Conservation (phyloP, 2,888 invertebrate genomes). For the Iphiclides podalirius region DNA sequence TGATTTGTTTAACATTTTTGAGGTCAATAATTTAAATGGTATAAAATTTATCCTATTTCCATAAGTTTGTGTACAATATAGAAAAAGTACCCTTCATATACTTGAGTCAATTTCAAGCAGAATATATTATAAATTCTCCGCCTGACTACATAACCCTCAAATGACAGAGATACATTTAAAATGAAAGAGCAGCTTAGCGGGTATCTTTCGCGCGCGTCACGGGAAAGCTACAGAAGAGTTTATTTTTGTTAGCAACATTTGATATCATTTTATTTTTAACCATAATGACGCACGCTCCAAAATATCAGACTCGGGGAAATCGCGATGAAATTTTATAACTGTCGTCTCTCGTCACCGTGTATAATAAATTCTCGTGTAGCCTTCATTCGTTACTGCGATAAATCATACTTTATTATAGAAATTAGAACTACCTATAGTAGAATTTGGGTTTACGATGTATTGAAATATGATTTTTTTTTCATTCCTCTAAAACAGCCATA, state of each 20-base stretch:
- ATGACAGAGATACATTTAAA: slow-evolving; percentile 29
- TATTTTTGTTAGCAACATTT: slow-evolving; percentile 49
- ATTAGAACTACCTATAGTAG: slow-evolving; percentile 17
- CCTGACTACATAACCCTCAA: too few relatives aligned
- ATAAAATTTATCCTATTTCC: too few relatives aligned
- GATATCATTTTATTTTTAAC: slow-evolving; percentile 49
- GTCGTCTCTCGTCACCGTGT: slow-evolving; percentile 29
- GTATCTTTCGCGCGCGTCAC: slow-evolving; percentile 42
- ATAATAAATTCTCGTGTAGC: slow-evolving; percentile 32
- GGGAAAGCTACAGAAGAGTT: slow-evolving; percentile 52
- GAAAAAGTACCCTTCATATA: too few relatives aligned
- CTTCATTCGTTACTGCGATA: slow-evolving; percentile 26
- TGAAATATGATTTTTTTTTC: not conserved
- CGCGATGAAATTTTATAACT: slow-evolving; percentile 51
- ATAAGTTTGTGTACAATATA: too few relatives aligned
- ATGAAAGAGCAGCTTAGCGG: slow-evolving; percentile 37
- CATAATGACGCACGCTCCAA: slow-evolving; percentile 59
- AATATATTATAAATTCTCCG: too few relatives aligned
- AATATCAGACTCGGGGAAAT: slow-evolving; percentile 47
- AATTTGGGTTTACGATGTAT: not conserved
- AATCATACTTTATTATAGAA: slow-evolving; percentile 26
- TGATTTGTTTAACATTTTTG: too few relatives aligned
- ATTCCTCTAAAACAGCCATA: too few relatives aligned
- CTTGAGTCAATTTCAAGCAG: too few relatives aligned
- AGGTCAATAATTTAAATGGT: too few relatives aligned